Percentiles rank a stretch among this genome's conserved stretches.
Evolutionary conservation across 1,140 invertebrate species (phyloP).

Genomic region (Dufourea novaeangliae): DNA sequence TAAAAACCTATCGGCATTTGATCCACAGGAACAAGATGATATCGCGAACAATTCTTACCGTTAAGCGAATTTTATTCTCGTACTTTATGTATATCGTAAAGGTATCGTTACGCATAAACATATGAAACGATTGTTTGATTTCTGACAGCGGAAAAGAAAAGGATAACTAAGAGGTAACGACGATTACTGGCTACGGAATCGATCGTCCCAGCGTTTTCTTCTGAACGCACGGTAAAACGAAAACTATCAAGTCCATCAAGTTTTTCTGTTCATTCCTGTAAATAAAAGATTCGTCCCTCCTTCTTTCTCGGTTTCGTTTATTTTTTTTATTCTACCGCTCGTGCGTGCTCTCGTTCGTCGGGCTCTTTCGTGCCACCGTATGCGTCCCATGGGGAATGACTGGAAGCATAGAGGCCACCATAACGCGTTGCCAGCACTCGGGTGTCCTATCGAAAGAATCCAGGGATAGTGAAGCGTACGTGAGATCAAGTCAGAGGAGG

Average conservation of each 20-base stretch:
- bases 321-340: slow-evolving; percentile 45
- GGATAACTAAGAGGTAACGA: not conserved
- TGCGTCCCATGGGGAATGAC: slow-evolving; percentile 66
- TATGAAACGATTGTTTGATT: too few relatives aligned
- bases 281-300: slow-evolving; percentile 50
- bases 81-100: too few relatives aligned
- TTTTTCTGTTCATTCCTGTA: slow-evolving; percentile 39
- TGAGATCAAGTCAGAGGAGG: slow-evolving; percentile 11
- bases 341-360: slow-evolving; percentile 41
- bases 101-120: not conserved
- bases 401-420: slow-evolving; percentile 46
- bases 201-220: not conserved
- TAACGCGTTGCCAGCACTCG: slow-evolving; percentile 56
- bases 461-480: slow-evolving; percentile 36
- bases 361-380: slow-evolving; percentile 36
- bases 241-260: slow-evolving; percentile 12
- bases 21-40: too few relatives aligned
- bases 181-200: not conserved
- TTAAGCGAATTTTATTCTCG: too few relatives aligned
- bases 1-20: too few relatives aligned
- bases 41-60: too few relatives aligned
- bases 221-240: not conserved
- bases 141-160: too few relatives aligned
- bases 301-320: slow-evolving; percentile 34
- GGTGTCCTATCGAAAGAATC: slow-evolving; percentile 48